Percentiles rank a stretch among this genome's conserved stretches.
Conservation (phyloP, 2,113 vertebrate genomes). For the Sigmodon hispidus region DNA sequence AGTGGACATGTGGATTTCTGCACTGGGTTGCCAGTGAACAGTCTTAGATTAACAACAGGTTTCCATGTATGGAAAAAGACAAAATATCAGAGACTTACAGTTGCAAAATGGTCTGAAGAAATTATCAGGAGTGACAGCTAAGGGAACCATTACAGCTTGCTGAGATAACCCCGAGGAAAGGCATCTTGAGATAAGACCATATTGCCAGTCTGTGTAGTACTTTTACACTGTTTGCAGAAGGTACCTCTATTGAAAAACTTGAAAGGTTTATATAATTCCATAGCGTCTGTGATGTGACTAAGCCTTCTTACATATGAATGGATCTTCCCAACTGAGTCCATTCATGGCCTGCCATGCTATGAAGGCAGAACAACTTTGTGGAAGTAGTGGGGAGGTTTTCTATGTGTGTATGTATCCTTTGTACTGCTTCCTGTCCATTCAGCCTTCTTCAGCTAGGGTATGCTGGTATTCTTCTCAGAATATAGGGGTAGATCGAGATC, state of each 20-base stretch:
- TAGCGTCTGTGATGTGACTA: background rate
- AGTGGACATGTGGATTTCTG: background rate
- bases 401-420: background rate
- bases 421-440: background rate
- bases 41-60: background rate
- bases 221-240: background rate
- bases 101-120: conserved; percentile 3
- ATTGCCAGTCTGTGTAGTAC: background rate
- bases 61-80: conserved; percentile 10
- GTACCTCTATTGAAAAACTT: background rate
- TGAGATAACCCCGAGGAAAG: background rate
- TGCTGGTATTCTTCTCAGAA: background rate
- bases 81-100: background rate
- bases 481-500: background rate
- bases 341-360: background rate
- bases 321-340: background rate
- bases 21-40: background rate
- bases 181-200: background rate
- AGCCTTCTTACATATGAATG: background rate
- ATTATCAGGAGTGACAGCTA: background rate
- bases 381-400: background rate
- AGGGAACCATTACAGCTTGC: background rate
- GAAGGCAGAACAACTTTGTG: background rate
- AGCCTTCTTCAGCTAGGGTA: background rate
- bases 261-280: background rate